Evolutionary conservation across 2,888 invertebrate genomes (phyloP), one percentile per base, ranked within the genome.

Genomic region (Ochropleura leucogaster): DNA sequence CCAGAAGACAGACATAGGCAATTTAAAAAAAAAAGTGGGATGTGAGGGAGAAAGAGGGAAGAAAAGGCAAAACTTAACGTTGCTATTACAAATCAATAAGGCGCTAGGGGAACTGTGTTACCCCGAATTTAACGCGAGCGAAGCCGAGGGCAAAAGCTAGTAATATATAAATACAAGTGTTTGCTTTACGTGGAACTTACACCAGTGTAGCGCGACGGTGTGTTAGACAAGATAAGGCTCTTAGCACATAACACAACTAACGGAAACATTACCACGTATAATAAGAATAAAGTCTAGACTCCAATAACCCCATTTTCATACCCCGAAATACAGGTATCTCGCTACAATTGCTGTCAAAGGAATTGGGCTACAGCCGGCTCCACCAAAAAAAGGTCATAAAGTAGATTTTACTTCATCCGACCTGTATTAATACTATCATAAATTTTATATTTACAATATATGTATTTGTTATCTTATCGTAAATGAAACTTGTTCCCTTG

Each of bases 381-480:
- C 0, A 30, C n/a, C 68, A 47, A 77, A 84, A 87, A 82, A 87
- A 75, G 59, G 51, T 57, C 77, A 78, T 78, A 80, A 79, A 84
- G 73, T 75, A 74, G 74, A 69, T 74, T 86, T 82, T 73, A 76
- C 69, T 73, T 65, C 51, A 71, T 59, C 67, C 81, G 59, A 63
- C 64, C 77, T 65, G 72, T 78, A 81, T 74, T 83, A 83, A 84
- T 86, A 77, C 85, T 74, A 81, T 70, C 83, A 90, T 89, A 89
- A 87, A 89, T 87, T 90, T 83, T 83, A 87, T 87, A 89, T 89
- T 84, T 85, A 87, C 84, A 78, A 62, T 81, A 79, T 82, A 83
- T 83, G 85, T 82, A 80, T 77, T 77, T 75, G 79, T 79, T 89
- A 87, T 88, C 88, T 85, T 80, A 74, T 81, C 80, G 81, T 77